Base-by-base conservation (phyloP, 2,797 vertebrate genomes). In the Nannoperca obscura region DNA sequence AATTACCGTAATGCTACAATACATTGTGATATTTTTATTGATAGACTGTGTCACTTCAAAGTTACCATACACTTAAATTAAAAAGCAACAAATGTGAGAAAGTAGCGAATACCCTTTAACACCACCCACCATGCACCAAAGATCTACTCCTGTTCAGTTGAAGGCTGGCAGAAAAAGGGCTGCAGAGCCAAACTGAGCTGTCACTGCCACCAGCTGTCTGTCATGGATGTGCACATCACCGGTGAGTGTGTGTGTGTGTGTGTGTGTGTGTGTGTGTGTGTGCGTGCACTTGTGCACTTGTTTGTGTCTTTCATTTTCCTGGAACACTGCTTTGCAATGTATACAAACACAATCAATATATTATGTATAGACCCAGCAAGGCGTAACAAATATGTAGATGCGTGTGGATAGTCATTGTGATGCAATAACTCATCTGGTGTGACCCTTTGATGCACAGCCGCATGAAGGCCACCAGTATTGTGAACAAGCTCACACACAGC, bases 131-230 rank as follows among this genome's bases (percentile, higher is more conserved):
- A 46, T 74, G 69, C 50, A 60, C 69, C 32, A 52, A 40, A 76
- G 47, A 52, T 15, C 46, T 47, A 60, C 60, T 64, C 42, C 74
- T 64, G 78, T 60, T 70, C 32, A 36, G 14, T 65, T 54, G 40
- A 55, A 70, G 57, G 74, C 72, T 30, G 27, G 30, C 61, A 58
- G 79, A 65, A 30, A 84, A 74, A 76, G 53, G 32, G 52, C 55
- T 70, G 38, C 65, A 57, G 44, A 76, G 32, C 38, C 72, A 55
- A 68, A 81, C 24, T 62, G 71, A 81, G 69, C 66, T 54, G 50
- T 79, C 62, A 72, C 47, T 42, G 68, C 47, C 59, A 38, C 72
- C 67, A 84, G 53, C 58, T 60, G 76, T 77, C 66, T 46, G 58
- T 50, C 74, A 40, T 49, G 7, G 7, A 54, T 24, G 65, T 19